Conservation (phyloP, 2,797 vertebrate species). For the Acrossocheilus fasciatus region DNA sequence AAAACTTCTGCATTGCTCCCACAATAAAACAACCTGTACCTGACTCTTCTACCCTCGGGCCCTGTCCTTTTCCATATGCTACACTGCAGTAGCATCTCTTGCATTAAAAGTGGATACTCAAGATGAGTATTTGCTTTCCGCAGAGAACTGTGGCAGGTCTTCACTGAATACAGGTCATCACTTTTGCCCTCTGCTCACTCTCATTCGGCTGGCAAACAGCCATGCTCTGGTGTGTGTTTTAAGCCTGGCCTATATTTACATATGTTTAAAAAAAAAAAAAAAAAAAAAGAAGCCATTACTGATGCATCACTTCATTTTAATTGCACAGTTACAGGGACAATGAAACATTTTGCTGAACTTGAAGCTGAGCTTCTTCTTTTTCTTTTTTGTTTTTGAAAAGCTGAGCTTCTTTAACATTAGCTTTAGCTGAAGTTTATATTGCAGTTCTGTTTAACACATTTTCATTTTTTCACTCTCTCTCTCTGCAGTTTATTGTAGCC, state of each 20-base stretch:
- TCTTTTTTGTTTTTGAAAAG: not conserved
- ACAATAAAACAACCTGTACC: not conserved
- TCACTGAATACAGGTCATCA: not conserved
- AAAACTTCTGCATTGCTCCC: not conserved
- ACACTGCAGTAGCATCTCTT: not conserved
- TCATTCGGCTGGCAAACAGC: not conserved
- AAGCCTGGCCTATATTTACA: not conserved
- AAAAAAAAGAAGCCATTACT: not conserved
- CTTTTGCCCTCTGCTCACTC: not conserved
- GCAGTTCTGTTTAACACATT: not conserved
- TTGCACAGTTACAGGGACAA: not conserved
- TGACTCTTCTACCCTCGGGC: not conserved
- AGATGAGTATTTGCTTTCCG: conserved; percentile 1
- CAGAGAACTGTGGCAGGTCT: not conserved
- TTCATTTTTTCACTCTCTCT: not conserved
- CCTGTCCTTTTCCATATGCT: not conserved
- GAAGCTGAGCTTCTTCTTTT: not conserved
- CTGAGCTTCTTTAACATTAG: not conserved
- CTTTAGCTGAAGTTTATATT: not conserved
- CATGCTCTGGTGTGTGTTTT: not conserved
- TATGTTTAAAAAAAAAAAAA: not conserved
- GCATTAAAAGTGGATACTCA: not conserved
- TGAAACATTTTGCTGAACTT: not conserved
- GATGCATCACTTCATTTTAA: not conserved
- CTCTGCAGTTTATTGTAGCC: not conserved